phyloP scores from a whole-genome alignment of 2,113 vertebrate species.

The Gracilinanus agilis region DNA sequence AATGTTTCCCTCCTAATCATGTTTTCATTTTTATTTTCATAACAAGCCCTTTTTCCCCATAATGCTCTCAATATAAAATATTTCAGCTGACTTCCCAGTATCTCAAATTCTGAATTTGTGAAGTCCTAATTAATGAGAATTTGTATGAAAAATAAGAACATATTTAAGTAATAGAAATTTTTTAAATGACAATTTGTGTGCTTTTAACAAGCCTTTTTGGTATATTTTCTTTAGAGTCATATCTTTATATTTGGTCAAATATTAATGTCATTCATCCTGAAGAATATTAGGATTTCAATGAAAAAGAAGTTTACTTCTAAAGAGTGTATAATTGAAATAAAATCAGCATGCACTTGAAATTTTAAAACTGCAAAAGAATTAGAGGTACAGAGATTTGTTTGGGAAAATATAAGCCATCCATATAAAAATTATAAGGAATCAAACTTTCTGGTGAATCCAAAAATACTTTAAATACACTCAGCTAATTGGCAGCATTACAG shows the following conservation, averaged over 20 bases:
- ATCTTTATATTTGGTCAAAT: conserved; percentile 7
- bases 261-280: conserved; percentile 11
- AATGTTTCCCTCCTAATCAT: conserved; percentile 1
- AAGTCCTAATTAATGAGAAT: conserved; percentile 26
- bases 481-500: neutral
- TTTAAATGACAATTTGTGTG: neutral
- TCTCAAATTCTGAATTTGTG: conserved; percentile 31
- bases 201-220: conserved; percentile 9
- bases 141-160: conserved; percentile 26
- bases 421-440: conserved; percentile 9
- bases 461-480: neutral
- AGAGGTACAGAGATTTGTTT: conserved; percentile 2
- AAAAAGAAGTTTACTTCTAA: conserved; percentile 35
- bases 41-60: neutral
- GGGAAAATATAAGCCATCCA: conserved; percentile 38
- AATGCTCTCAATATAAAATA: neutral
- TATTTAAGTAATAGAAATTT: conserved; percentile 4
- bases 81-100: conserved; percentile 18
- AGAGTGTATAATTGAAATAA: conserved; percentile 30
- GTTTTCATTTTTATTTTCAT: neutral
- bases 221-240: neutral
- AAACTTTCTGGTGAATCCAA: neutral
- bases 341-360: neutral
- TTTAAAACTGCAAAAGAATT: neutral
- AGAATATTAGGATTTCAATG: conserved; percentile 34